Base-by-base conservation (phyloP, 2,113 vertebrate genomes). In the Periophthalmodon schlosseri region DNA sequence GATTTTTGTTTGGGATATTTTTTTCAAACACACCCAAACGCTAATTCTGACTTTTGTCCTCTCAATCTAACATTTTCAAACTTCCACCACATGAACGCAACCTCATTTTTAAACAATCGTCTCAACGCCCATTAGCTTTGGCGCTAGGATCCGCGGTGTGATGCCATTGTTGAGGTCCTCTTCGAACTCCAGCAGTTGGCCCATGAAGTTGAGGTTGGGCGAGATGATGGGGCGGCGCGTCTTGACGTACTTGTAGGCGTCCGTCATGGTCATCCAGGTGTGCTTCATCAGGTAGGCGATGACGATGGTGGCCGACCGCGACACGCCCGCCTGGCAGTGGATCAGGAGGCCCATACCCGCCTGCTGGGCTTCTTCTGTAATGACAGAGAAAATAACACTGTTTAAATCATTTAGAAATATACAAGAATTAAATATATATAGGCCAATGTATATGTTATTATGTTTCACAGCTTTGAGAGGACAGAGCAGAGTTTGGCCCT, bases 201-300 rank as follows among this genome's bases (percentile, higher is more conserved):
- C 98, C 97, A 99, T 99, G 90, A 99, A 99, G 95, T 99, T 99
- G 88, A 99, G 97, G 90, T 99, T 99, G 2, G 98, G 98, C 56
- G 98, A 99, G 90, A 99, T 99, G 88, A 99, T 97, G 91, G 97
- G 97, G 93, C 98, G 92, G 75, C 97, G 96, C 91, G 96, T 95
- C 92, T 99, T 99, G 75, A 99, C 98, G 63, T 99, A 99, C 91
- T 99, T 99, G 84, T 99, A 99, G 76, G 98, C 97, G 54, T 99
- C 98, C 0, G 97, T 99, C 98, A 99, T 99, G 91, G 97, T 99
- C 98, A 99, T 99, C 90, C 96, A 95, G 0, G 96, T 99, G 96
- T 99, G 98, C 94, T 99, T 99, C 98, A 99, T 99, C 90, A 99
- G 88, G 92, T 99, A 99, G 0, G 98, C 98, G 0, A 99, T 99